Evolutionary conservation across 2,113 vertebrate species (phyloP).

Genomic region (Scomber scombrus): DNA sequence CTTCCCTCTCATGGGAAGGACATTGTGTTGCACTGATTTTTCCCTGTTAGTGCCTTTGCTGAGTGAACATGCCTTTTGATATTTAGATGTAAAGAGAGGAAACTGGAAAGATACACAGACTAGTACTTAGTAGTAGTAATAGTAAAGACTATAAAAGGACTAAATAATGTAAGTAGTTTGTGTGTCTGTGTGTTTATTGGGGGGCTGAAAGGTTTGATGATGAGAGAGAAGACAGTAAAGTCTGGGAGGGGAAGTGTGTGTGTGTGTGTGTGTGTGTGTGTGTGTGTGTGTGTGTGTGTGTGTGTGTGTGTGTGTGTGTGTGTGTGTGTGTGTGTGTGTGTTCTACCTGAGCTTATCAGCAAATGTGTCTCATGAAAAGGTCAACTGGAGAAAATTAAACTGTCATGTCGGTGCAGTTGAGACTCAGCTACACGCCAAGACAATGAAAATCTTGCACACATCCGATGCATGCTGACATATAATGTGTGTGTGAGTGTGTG

Average conservation of each 20-base stretch:
- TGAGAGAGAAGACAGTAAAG: not conserved
- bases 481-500: not conserved
- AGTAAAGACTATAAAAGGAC: too few species aligned
- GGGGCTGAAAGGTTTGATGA: not conserved
- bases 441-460: constrained; percentile 10
- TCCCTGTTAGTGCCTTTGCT: too few species aligned
- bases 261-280: not conserved
- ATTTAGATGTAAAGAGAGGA: too few species aligned
- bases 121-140: too few species aligned
- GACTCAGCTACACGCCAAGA: not conserved
- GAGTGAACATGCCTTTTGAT: too few species aligned
- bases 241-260: not conserved
- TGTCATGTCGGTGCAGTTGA: constrained; percentile 33
- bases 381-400: constrained; percentile 59
- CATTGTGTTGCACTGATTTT: too few species aligned
- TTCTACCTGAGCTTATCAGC: constrained; percentile 49
- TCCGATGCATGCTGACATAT: constrained; percentile 5
- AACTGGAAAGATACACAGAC: too few species aligned
- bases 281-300: constrained; percentile 5
- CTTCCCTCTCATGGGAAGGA: too few species aligned
- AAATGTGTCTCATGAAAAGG: constrained; percentile 34
- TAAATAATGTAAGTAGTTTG: too few species aligned
- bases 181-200: not conserved
- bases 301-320: not conserved
- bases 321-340: constrained; percentile 5